These are phyloP conservation scores for Protonemura montana DNA, from an alignment of 2,888 invertebrate species.

Conservation along the genomic window DNA sequence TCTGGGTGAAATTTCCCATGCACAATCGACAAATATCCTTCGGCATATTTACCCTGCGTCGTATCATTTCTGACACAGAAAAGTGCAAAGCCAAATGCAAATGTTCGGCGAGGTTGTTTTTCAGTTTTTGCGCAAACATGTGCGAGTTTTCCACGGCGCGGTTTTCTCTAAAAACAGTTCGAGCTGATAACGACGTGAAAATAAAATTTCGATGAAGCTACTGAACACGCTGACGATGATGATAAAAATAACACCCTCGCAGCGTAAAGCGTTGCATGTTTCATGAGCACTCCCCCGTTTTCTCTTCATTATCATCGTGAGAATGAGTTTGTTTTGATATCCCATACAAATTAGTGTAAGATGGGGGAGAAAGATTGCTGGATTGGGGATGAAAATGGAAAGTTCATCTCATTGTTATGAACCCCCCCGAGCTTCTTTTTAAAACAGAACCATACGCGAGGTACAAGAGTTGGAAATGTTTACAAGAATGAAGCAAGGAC, in stretches of 20 bases:
- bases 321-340: slow-evolving; percentile 47
- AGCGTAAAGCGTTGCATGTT: neutral
- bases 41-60: neutral
- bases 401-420: slow-evolving; percentile 40
- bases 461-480: slow-evolving; percentile 9
- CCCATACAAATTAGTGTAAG: slow-evolving; percentile 45
- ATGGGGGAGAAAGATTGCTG: neutral
- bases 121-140: neutral
- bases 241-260: neutral
- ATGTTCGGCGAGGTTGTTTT: neutral
- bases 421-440: slow-evolving; percentile 22
- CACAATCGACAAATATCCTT: neutral
- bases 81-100: neutral
- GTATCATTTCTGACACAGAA: neutral
- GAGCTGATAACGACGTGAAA: neutral
- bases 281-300: slow-evolving; percentile 41
- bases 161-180: neutral
- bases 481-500: neutral
- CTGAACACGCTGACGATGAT: neutral
- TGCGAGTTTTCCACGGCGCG: neutral
- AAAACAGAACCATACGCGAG: neutral
- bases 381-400: slow-evolving; percentile 19
- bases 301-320: slow-evolving; percentile 43
- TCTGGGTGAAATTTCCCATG: neutral
- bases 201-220: neutral